Evolutionary conservation across 2,113 vertebrate genomes (phyloP).

Genomic region (Chaetorhynchus papuensis): DNA sequence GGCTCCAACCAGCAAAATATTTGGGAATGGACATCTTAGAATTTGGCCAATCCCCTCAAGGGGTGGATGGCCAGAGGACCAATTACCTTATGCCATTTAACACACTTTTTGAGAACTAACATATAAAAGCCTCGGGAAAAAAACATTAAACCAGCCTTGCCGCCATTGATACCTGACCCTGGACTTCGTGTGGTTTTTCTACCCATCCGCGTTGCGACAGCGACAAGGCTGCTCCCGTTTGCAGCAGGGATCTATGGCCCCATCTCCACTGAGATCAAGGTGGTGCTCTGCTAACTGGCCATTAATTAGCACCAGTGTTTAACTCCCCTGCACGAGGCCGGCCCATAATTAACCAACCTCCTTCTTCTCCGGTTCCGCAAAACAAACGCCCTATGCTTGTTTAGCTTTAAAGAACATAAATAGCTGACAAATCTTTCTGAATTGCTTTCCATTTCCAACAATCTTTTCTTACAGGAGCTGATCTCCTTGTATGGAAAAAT

Average conservation of each 20-base stretch:
- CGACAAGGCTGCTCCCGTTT: background rate
- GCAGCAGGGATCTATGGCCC: background rate
- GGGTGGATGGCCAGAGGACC: too few relatives aligned
- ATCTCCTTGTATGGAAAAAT: background rate
- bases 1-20: too few relatives aligned
- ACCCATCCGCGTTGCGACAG: too few relatives aligned
- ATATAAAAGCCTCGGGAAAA: too few relatives aligned
- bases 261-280: background rate
- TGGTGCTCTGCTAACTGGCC: background rate
- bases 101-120: too few relatives aligned
- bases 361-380: background rate
- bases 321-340: background rate
- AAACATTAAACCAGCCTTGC: too few relatives aligned
- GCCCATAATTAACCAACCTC: background rate
- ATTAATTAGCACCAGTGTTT: background rate
- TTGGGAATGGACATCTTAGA: too few relatives aligned
- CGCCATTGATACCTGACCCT: too few relatives aligned
- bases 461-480: background rate
- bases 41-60: too few relatives aligned
- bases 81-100: too few relatives aligned
- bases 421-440: background rate
- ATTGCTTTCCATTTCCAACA: background rate
- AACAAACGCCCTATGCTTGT: background rate
- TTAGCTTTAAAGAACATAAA: background rate
- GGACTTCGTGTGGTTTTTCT: too few relatives aligned